Conservation (phyloP, 2,888 invertebrate species). For the Drosophila kambysellisi region DNA sequence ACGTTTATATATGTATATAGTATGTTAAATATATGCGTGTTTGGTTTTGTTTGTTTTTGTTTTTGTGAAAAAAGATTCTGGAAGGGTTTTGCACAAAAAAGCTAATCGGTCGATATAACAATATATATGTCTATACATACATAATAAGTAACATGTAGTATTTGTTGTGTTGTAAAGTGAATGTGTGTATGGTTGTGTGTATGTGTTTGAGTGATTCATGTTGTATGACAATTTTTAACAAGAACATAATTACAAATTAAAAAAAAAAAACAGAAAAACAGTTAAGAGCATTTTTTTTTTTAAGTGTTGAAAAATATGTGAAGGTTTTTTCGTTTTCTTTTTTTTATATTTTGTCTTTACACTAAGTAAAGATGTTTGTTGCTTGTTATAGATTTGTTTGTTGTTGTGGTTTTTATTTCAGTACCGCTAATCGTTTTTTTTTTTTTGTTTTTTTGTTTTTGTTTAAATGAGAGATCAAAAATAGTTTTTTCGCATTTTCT, state of each 20-base stretch:
- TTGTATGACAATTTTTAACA: conserved; percentile 58
- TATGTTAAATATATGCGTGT: conserved; percentile 48
- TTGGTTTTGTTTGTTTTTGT: conserved; percentile 23
- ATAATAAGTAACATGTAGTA: conserved; percentile 75
- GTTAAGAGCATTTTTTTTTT: conserved; percentile 31
- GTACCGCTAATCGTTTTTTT: conserved; percentile 69
- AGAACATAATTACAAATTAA: conserved; percentile 50
- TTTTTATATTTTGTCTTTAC: conserved; percentile 26
- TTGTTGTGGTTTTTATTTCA: conserved; percentile 36
- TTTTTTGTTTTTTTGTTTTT: conserved; percentile 39
- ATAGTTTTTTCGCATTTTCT: conserved; percentile 71
- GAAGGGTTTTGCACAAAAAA: conserved; percentile 76
- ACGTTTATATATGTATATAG: conserved; percentile 20
- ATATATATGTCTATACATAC: conserved; percentile 71
- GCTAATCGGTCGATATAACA: conserved; percentile 74
- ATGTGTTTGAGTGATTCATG: conserved; percentile 34
- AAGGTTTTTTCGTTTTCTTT: conserved; percentile 6
- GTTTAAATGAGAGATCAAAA: conserved; percentile 74
- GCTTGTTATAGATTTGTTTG: conserved; percentile 37
- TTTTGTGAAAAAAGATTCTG: conserved; percentile 57
- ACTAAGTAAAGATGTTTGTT: conserved; percentile 49
- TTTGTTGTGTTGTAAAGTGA: conserved; percentile 18
- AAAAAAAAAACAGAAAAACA: conserved; percentile 34
- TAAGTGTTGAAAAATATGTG: conserved; percentile 46
- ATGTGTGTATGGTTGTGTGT: conserved; percentile 4